Base-by-base conservation (phyloP, 1,140 invertebrate genomes). In the Dreissena polymorpha region DNA sequence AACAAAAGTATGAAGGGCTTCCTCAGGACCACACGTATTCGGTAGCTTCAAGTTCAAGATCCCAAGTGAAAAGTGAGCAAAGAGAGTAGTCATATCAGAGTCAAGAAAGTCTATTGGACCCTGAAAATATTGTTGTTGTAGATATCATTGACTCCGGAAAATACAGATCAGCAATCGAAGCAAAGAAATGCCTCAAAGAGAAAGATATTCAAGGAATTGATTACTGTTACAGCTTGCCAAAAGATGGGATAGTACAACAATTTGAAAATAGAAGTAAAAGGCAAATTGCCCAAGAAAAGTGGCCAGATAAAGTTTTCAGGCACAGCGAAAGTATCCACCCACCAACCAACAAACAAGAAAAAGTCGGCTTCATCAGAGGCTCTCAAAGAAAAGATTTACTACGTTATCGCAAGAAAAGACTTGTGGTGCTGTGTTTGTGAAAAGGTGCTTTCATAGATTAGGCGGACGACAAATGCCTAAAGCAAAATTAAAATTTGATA, bases 391-490 rank as follows among this genome's bases (percentile, higher is more conserved):
- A 21, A 50, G 55, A 72, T 16, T 72, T 6, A n/a, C 16, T 51
- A 10, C 50, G 2, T 16, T 55, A 10, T 16, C 55, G 10, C 2
- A 27, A 10, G 21, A 21, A 10, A n/a, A n/a, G n/a, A n/a, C n/a
- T n/a, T n/a, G n/a, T n/a, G n/a, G n/a, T n/a, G n/a, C n/a, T n/a
- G n/a, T n/a, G n/a, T n/a, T n/a, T n/a, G n/a, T n/a, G n/a, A 53
- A 72, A 72, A 72, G 70, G 12, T 55, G 70, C 23, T 72, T 55
- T 21, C 70, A 72, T 16, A 72, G 70, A 21, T 16, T 53, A 55
- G 70, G 51, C 49, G 70, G 14, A 72, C 27, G 25, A 49, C n/a
- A 49, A 21, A 72, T 72, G 70, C 70, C 70, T 18, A 2, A 53
- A 8, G 21, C 51, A 2, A 72, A 72, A 72, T 3, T 50, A 2